A percentile compares a stretch with the other conserved stretches of the same genome.
These are phyloP conservation scores for Datnioides undecimradiatus DNA, from an alignment of 2,113 vertebrate genomes.

Conservation along the genomic window DNA sequence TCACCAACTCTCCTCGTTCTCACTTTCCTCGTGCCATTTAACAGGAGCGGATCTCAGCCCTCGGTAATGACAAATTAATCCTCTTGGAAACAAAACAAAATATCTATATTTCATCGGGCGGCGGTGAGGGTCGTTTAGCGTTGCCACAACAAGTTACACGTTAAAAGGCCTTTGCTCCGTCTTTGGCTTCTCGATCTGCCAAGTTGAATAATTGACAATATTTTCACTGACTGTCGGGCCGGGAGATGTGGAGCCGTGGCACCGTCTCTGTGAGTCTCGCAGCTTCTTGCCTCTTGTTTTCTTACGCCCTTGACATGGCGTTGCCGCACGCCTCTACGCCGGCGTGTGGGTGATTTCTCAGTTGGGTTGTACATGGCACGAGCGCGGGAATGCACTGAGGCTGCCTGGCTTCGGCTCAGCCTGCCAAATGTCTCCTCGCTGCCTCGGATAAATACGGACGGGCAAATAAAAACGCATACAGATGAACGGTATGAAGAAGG, in stretches of 20 bases:
- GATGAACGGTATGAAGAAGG: constrained; percentile 19
- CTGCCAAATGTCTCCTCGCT: constrained; percentile 41
- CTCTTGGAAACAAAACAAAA: constrained; percentile 61
- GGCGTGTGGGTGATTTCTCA: constrained; percentile 47
- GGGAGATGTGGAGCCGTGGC: constrained; percentile 19
- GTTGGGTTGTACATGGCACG: constrained; percentile 44
- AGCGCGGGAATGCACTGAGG: constrained; percentile 43
- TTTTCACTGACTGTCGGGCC: constrained; percentile 54
- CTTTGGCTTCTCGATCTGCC: constrained; percentile 34
- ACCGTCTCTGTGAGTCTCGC: constrained; percentile 25
- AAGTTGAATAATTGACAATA: constrained; percentile 73
- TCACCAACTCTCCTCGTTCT: constrained; percentile 3
- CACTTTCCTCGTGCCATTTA: constrained; percentile 4
- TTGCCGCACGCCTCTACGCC: constrained; percentile 31
- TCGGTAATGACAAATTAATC: constrained; percentile 60
- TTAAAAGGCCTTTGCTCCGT: constrained; percentile 55
- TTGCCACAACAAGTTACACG: constrained; percentile 67
- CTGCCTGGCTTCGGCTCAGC: background rate
- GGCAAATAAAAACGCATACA: constrained; percentile 41
- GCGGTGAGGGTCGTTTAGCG: constrained; percentile 43
- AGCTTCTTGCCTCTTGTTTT: constrained; percentile 43
- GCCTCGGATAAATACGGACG: constrained; percentile 49
- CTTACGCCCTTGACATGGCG: constrained; percentile 59
- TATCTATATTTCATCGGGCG: constrained; percentile 65
- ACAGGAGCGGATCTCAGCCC: background rate